A percentile compares a stretch with the other conserved stretches of the same genome.
These are phyloP conservation scores for Corythornis leucogaster DNA, from an alignment of 2,797 vertebrate species.

Conservation along the genomic window DNA sequence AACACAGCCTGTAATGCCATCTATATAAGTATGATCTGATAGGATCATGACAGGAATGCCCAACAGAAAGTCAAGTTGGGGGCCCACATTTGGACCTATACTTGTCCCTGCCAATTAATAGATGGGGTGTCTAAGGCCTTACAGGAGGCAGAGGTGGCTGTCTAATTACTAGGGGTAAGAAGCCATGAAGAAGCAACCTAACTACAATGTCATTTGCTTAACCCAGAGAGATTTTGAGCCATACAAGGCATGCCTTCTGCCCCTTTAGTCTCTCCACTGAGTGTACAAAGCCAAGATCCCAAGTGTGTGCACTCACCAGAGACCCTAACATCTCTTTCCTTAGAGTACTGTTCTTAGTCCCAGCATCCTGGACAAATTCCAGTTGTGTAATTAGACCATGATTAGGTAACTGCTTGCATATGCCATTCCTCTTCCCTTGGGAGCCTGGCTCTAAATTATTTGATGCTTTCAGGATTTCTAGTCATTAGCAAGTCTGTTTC, in stretches of 20 bases:
- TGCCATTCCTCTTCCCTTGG: not conserved
- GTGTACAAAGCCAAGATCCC: not conserved
- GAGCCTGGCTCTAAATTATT: not conserved
- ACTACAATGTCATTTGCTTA: not conserved
- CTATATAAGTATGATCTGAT: not conserved
- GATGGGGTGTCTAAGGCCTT: not conserved
- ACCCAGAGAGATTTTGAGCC: not conserved
- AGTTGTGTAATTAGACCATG: not conserved
- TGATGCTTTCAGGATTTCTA: not conserved
- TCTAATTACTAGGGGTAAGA: not conserved
- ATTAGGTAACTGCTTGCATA: not conserved
- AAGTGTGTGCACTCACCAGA: not conserved
- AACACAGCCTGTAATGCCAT: not conserved
- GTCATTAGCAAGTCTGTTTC: slow-evolving; percentile 26
- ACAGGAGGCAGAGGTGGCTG: not conserved
- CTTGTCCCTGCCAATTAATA: not conserved
- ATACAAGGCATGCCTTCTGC: not conserved
- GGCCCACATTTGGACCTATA: not conserved
- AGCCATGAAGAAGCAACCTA: not conserved
- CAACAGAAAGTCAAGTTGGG: not conserved
- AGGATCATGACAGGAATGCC: not conserved
- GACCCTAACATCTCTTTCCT: not conserved
- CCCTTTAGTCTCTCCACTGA: not conserved
- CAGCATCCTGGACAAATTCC: not conserved
- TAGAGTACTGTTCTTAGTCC: not conserved